Base-by-base conservation (phyloP, 2,888 invertebrate species). In the Pedicia rivosa region DNA sequence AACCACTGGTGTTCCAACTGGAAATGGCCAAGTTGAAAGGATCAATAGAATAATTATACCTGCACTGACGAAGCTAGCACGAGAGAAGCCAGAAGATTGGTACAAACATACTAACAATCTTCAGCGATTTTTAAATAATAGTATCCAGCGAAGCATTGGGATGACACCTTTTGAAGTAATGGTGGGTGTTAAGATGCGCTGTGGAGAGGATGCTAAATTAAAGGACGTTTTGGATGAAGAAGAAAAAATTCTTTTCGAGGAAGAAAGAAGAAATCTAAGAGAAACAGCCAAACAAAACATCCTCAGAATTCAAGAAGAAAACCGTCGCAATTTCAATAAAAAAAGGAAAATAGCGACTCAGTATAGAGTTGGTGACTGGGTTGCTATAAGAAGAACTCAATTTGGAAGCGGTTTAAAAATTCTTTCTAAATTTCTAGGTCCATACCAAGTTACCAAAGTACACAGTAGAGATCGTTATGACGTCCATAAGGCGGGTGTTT, bases 21-120 rank as follows among this genome's bases (percentile, higher is more conserved):
- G 50, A 5, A 56, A 57, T 39, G 55, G 55, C 1, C 56, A 57
- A 37, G 50, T 49, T 0, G 53, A 56, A 28, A 41, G 52, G 3
- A 39, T 53, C 1, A 51, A 57, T 38, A 33, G 44, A n/a, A 49
- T 42, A 3, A 45, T 56, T 3, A 51, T 55, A 34, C 40, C 53
- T 1, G 39, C 53, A 5, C 28, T 56, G 5, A 47, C 54, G 1
- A 57, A 57, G 35, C 24, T 58, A 6, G 42, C 50, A 5, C 37
- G 50, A 2, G 47, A 49, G 7, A 44, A 54, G 9, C 50, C 51
- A 1, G 38, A 39, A 5, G 44, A 51, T 19, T 55, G 52, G 52
- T 50, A 47, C 35, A 47, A 45, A 40, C 19, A 42, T 33, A 36
- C 48, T 5, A 35, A 32, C 7, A 17, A 30, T 25, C 42, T 48